phyloP scores from a whole-genome alignment of 2,113 vertebrate species.

The Onychostoma macrolepis region DNA sequence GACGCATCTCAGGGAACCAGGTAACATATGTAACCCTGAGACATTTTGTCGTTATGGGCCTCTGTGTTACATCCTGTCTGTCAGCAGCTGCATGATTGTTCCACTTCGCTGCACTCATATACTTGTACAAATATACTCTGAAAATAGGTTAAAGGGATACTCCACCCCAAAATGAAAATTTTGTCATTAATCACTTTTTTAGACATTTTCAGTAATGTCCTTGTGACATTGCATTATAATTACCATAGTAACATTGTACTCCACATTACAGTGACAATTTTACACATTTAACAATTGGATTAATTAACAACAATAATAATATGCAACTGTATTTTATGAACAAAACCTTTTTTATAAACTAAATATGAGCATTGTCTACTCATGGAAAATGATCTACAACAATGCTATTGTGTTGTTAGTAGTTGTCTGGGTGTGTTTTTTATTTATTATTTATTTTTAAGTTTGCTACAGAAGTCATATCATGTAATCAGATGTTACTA shows the following conservation, averaged over 20 bases:
- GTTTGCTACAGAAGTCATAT: too few species aligned
- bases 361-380: neutral
- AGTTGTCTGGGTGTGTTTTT: neutral
- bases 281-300: neutral
- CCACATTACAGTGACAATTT: neutral
- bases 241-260: neutral
- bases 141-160: constrained; percentile 37
- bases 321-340: neutral
- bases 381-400: neutral
- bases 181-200: neutral
- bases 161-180: neutral
- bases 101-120: neutral
- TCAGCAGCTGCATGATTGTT: constrained; percentile 15
- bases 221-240: neutral
- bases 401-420: neutral
- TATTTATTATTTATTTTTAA: too few species aligned
- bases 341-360: too few species aligned
- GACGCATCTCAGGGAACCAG: neutral
- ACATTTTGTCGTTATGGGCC: neutral
- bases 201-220: too few species aligned
- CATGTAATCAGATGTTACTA: neutral
- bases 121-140: neutral
- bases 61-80: constrained; percentile 46
- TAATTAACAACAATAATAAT: neutral
- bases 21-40: neutral